Evolutionary conservation across 1,140 invertebrate genomes (phyloP).

Genomic region (Nasonia giraulti): DNA sequence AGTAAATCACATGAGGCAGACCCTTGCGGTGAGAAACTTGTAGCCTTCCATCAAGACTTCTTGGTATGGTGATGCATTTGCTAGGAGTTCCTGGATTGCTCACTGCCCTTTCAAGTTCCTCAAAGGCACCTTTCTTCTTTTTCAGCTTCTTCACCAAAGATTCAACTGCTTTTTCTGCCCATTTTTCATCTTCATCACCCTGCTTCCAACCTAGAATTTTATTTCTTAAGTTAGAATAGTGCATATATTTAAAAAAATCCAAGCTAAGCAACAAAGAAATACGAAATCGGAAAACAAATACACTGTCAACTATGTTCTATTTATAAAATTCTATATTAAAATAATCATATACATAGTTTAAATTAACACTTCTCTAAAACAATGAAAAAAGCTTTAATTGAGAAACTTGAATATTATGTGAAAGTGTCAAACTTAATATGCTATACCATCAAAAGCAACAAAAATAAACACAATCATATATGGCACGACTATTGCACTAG

Average conservation of each 20-base stretch:
- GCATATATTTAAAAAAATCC: no score
- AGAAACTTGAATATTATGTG: not conserved
- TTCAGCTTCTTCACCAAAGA: slow-evolving; percentile 99
- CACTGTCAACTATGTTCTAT: not conserved
- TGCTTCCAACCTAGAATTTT: slow-evolving; percentile 94
- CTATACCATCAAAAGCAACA: not conserved
- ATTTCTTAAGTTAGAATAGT: not conserved
- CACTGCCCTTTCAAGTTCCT: slow-evolving; percentile 95
- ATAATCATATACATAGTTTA: not conserved
- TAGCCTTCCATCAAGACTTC: slow-evolving; percentile 95
- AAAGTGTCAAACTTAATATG: not conserved
- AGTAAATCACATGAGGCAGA: slow-evolving; percentile 98
- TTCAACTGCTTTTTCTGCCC: slow-evolving; percentile 99
- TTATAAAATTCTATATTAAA: slow-evolving; percentile 6
- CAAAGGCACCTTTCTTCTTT: slow-evolving; percentile 95
- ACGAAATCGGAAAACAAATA: not conserved
- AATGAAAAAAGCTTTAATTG: not conserved
- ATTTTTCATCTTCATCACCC: slow-evolving; percentile 98
- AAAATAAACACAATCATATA: not conserved
- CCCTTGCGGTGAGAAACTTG: slow-evolving; percentile 97
- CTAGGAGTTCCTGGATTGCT: slow-evolving; percentile 94
- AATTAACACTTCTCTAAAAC: not conserved
- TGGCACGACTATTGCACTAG: no score
- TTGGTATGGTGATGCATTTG: slow-evolving; percentile 98
- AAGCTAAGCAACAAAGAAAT: not conserved